These are phyloP conservation scores for Parus major DNA, from an alignment of 2,113 vertebrate species.

Conservation along the genomic window DNA sequence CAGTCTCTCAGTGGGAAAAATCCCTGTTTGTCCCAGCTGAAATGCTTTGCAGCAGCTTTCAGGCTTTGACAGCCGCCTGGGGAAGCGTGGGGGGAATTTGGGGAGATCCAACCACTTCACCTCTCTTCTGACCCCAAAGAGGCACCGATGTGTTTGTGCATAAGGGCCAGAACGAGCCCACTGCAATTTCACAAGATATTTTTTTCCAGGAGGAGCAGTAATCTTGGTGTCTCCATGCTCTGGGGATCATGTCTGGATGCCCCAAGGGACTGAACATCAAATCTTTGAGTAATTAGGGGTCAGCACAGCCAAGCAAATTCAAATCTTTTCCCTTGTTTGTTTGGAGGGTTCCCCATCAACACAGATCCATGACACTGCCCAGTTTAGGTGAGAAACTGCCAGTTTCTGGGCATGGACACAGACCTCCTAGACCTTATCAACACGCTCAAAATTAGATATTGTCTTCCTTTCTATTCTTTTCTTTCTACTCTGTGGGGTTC, in stretches of 20 bases:
- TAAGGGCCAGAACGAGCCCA: accelerated
- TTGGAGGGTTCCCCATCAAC: neutral
- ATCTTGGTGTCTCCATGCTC: neutral
- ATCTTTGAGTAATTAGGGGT: neutral
- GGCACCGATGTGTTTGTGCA: neutral
- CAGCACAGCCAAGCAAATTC: neutral
- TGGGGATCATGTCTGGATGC: neutral
- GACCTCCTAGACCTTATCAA: neutral
- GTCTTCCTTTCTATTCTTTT: neutral
- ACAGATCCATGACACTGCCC: neutral
- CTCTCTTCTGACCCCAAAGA: neutral
- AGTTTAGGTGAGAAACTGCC: neutral
- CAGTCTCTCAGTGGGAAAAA: neutral
- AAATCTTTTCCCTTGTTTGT: neutral
- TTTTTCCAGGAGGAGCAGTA: neutral
- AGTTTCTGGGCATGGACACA: neutral
- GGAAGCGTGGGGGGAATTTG: accelerated
- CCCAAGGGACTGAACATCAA: neutral
- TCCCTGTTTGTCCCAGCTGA: neutral
- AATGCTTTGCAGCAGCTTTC: neutral
- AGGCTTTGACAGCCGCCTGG: neutral
- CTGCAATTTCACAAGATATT: neutral
- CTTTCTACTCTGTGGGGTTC: neutral
- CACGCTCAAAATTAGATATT: neutral
- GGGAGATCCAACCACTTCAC: neutral